A percentile compares a stretch with the other conserved stretches of the same genome.
Conservation (phyloP, 2,888 invertebrate species). For the Tenodera sinensis region DNA sequence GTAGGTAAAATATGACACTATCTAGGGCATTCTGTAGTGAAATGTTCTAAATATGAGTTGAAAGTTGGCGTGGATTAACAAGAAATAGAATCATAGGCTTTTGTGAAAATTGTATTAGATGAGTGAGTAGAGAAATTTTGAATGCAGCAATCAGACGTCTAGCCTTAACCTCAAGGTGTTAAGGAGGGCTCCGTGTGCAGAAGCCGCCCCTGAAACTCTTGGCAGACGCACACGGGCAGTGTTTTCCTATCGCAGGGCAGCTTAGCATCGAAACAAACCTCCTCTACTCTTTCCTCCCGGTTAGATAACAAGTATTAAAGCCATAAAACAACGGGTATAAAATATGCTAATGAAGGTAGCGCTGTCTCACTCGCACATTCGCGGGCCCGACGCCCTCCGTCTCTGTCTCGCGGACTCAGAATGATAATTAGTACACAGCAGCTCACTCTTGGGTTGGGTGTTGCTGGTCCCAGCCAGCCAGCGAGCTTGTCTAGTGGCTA, state of each 20-base stretch:
- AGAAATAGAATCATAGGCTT: no score
- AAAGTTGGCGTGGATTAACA: no score
- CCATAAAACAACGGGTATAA: constrained; percentile 25
- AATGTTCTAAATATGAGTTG: no score
- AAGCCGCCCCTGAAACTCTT: background rate
- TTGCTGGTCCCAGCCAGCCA: background rate
- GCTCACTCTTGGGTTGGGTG: background rate
- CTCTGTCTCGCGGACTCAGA: background rate
- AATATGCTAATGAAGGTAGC: constrained; percentile 25
- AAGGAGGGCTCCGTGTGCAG: background rate
- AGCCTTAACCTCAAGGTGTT: no score
- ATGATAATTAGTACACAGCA: constrained; percentile 28
- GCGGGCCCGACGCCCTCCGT: background rate
- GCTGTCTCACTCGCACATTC: background rate
- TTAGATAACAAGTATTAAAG: constrained; percentile 17
- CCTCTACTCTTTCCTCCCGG: background rate
- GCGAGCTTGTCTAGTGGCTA: constrained; percentile 19
- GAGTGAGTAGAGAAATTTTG: no score
- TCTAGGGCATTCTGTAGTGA: no score
- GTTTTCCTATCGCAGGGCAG: background rate
- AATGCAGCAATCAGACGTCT: no score
- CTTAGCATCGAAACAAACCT: background rate
- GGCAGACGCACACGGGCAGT: background rate
- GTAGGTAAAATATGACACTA: no score
- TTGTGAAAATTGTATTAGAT: no score